These are phyloP conservation scores for Limnephilus rhombicus DNA, from an alignment of 2,888 invertebrate species.

Conservation along the genomic window DNA sequence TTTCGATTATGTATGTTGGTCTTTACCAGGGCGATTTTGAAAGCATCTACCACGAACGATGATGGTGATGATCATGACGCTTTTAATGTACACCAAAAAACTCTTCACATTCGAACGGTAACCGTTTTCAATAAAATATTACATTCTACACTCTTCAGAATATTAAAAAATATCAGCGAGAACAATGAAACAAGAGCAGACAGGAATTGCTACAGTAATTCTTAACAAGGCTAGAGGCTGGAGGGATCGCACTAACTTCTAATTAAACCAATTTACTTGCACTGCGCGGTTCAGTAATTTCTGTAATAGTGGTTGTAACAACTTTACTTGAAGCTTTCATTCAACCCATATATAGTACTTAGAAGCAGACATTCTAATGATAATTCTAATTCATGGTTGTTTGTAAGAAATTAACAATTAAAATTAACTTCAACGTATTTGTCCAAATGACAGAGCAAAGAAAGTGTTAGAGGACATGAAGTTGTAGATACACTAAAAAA, in stretches of 20 bases:
- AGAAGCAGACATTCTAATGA: neutral
- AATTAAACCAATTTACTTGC: neutral
- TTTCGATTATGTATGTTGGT: too few relatives aligned
- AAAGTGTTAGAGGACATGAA: neutral
- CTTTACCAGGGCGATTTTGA: too few relatives aligned
- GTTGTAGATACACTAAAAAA: too few relatives aligned
- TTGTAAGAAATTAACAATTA: neutral
- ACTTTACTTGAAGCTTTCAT: neutral
- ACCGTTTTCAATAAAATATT: neutral
- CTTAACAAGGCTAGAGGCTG: neutral
- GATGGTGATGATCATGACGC: neutral
- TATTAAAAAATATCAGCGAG: neutral
- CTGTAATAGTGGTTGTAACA: neutral
- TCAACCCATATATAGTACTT: neutral
- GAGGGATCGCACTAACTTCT: neutral
- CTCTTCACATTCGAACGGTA: neutral
- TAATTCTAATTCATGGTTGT: neutral
- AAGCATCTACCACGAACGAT: neutral
- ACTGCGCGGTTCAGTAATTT: neutral
- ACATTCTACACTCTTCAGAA: neutral
- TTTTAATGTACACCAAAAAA: neutral
- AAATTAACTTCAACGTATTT: neutral
- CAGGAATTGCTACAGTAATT: neutral
- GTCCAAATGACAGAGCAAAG: neutral
- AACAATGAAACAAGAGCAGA: neutral